A percentile compares a stretch with the other conserved stretches of the same genome.
phyloP scores from a whole-genome alignment of 2,888 invertebrate genomes.

The Troglohyphantes excavatus region DNA sequence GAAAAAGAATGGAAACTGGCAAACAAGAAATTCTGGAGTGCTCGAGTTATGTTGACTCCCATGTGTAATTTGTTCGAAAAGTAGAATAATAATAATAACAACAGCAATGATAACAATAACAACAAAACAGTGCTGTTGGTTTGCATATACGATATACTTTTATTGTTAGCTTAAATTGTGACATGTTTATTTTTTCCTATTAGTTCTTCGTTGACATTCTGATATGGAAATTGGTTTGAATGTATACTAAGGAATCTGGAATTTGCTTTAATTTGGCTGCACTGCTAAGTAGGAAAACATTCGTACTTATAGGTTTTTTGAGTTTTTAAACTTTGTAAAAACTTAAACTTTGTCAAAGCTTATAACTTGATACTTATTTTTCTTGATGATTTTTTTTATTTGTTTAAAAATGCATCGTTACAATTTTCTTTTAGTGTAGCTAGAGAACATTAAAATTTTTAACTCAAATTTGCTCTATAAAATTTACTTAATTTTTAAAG shows the following conservation, averaged over 20 bases:
- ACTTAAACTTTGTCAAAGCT: no score
- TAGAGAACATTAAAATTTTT: no score
- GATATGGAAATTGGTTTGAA: not conserved
- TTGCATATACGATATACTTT: conserved; percentile 33
- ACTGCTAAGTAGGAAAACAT: no score
- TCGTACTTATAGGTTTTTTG: no score
- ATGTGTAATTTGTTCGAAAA: conserved; percentile 65
- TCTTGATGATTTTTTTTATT: no score
- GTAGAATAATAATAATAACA: conserved; percentile 11
- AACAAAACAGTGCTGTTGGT: conserved; percentile 16
- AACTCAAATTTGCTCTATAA: no score
- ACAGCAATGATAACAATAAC: not conserved
- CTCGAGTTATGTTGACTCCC: conserved; percentile 61
- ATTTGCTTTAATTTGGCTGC: not conserved
- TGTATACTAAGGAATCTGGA: not conserved
- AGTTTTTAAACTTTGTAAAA: no score
- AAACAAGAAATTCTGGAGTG: conserved; percentile 18
- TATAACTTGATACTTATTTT: no score
- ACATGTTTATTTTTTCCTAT: not conserved
- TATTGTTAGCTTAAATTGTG: not conserved
- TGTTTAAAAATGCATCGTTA: no score
- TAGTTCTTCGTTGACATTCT: conserved; percentile 6
- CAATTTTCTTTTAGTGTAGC: no score
- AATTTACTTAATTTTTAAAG: no score
- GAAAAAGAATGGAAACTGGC: conserved; percentile 29